Conservation (phyloP, 2,888 invertebrate species). For the Melanostoma scalare region DNA sequence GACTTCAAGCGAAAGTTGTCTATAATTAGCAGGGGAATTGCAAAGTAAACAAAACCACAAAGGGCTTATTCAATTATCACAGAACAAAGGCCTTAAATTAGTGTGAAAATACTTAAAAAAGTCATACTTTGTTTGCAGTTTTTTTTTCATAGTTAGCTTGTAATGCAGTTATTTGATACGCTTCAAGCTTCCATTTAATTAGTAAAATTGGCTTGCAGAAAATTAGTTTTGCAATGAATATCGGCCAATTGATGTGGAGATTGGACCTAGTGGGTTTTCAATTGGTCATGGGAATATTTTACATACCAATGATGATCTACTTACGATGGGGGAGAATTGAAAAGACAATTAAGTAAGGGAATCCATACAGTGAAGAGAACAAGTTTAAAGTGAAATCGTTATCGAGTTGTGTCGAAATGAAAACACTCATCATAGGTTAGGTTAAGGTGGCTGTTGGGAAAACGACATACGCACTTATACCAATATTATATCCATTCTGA, state of each 20-base stretch:
- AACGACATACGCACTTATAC: too few relatives aligned
- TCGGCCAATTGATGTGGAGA: neutral
- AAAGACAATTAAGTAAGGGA: neutral
- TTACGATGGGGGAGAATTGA: neutral
- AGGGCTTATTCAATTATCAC: neutral
- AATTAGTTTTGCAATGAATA: constrained; percentile 3
- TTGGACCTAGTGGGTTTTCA: neutral
- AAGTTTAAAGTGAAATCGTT: too few relatives aligned
- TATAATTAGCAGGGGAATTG: constrained; percentile 33
- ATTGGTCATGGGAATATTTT: constrained; percentile 7
- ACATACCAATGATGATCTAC: neutral
- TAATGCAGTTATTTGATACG: constrained; percentile 29
- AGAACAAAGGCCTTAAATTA: constrained; percentile 17
- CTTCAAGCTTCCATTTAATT: constrained; percentile 61
- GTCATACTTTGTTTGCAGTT: constrained; percentile 31
- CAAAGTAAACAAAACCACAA: constrained; percentile 17
- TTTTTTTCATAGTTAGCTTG: constrained; percentile 3
- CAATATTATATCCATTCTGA: too few relatives aligned
- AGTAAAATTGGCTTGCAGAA: constrained; percentile 44
- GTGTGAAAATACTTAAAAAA: constrained; percentile 39
- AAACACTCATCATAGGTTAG: too few relatives aligned
- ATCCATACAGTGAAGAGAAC: too few relatives aligned
- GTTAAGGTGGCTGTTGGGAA: too few relatives aligned
- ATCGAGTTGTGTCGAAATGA: too few relatives aligned
- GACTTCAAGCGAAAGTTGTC: constrained; percentile 46